These are phyloP conservation scores for Drosophila seguyi DNA, from an alignment of 1,140 invertebrate genomes.

Conservation along the genomic window DNA sequence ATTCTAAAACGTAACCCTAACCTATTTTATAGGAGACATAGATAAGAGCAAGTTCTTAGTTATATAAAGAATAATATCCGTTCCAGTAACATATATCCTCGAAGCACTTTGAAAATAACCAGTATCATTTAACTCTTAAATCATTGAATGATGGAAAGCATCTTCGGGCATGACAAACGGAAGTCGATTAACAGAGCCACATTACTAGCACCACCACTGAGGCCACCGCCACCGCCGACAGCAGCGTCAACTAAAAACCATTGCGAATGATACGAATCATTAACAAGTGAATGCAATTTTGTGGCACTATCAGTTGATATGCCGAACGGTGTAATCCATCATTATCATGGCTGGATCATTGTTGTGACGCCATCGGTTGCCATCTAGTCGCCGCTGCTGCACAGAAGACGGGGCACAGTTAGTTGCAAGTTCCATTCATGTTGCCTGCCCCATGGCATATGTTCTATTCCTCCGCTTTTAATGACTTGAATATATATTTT, in stretches of 20 bases:
- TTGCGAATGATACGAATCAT: conserved; percentile 6
- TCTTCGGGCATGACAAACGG: conserved; percentile 17
- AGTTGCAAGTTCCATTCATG: conserved; percentile 52
- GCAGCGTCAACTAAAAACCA: conserved; percentile 1
- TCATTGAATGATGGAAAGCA: conserved; percentile 29
- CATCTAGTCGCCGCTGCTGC: conserved; percentile 23
- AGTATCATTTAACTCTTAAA: conserved; percentile 25
- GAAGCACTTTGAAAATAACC: conserved; percentile 30
- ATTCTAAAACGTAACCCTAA: conserved; percentile 51
- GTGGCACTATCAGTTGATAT: conserved; percentile 10
- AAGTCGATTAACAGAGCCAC: not conserved
- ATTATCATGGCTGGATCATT: conserved; percentile 15
- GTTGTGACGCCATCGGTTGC: not conserved
- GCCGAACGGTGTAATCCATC: not conserved
- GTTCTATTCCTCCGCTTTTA: conserved; percentile 47
- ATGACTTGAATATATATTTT: conserved; percentile 50
- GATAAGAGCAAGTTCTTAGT: conserved; percentile 42
- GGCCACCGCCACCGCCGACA: not conserved
- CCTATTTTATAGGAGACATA: conserved; percentile 77
- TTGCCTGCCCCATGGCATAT: conserved; percentile 45
- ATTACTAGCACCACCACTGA: conserved; percentile 5
- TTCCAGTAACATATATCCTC: conserved; percentile 5
- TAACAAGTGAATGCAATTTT: conserved; percentile 12
- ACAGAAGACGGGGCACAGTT: conserved; percentile 36
- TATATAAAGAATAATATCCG: conserved; percentile 21